Base-by-base conservation (phyloP, 2,113 vertebrate genomes). In the Pelusios castaneus region DNA sequence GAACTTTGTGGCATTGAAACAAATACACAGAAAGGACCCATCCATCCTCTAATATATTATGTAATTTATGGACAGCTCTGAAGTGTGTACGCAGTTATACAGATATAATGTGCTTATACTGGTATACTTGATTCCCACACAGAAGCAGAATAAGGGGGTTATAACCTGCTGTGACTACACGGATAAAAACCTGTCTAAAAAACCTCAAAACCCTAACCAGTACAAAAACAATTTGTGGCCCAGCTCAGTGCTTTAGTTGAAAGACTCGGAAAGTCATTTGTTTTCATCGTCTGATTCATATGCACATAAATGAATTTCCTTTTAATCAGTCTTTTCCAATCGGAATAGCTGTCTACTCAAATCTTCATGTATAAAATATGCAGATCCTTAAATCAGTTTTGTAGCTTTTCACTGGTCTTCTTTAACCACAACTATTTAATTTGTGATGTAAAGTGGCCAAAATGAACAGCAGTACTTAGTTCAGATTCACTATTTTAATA, bases 371-470 rank as follows among this genome's bases (percentile, higher is more conserved):
- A 29, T 88, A 63, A 55, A 9, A 17, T 24, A 24, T 38, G 41
- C 67, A 70, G 77, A 27, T n/a, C 52, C 3, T 81, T 55, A 82
- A 63, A 84, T 56, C 78, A 81, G 58, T 63, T 88, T 80, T 83
- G 19, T 84, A 45, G 13, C 11, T 94, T 34, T 91, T 25, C 7
- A 52, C 29, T 25, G 17, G 19, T 8, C 49, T 78, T 0, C 12
- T 63, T 54, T 1, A 2, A 82, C 89, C 17, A 77, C 58, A 84
- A 14, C 45, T 86, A 80, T 94, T 88, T 63, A 76, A 92, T 82
- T 88, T 95, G 34, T 82, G 75, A 77, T 45, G 38, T n/a, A 63
- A 86, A 49, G 63, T 84, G n/a, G 63, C 25, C 17, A 79, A 87
- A 87, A 73, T 90, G 34, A 93, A 78, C 43, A 63, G 31, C 54